A percentile compares a stretch with the other conserved stretches of the same genome.
These are phyloP conservation scores for Cygnus atratus DNA, from an alignment of 2,113 vertebrate genomes.

Conservation along the genomic window DNA sequence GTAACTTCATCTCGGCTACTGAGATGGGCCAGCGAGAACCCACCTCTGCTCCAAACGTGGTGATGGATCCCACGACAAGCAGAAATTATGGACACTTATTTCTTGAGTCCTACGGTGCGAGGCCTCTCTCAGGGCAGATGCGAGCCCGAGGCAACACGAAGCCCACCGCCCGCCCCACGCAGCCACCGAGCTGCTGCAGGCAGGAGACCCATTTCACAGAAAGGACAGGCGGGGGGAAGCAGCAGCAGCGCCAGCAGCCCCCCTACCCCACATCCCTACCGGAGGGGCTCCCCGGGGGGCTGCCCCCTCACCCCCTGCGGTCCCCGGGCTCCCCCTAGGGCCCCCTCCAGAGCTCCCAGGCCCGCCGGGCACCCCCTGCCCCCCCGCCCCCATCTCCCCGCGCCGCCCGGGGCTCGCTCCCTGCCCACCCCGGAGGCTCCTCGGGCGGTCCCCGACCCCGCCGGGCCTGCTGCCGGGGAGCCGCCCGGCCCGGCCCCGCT, in stretches of 20 bases:
- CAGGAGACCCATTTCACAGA: background rate
- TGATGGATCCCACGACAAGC: background rate
- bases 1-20: background rate
- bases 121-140: background rate
- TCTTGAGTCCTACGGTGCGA: background rate
- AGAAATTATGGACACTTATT: background rate
- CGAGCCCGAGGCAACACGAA: rapidly evolving
- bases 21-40: background rate
- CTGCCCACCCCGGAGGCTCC: too few species aligned
- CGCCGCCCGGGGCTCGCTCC: background rate
- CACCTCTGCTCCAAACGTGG: background rate
- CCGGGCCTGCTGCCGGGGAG: too few species aligned
- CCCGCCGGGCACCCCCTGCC: background rate
- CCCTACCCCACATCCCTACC: background rate
- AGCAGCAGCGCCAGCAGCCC: background rate
- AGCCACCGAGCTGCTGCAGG: background rate
- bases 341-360: background rate
- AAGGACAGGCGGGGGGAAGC: background rate
- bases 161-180: background rate
- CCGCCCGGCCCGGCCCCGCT: too few species aligned
- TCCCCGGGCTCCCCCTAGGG: background rate
- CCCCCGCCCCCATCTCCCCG: background rate
- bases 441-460: too few species aligned
- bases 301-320: background rate
- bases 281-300: background rate